Evolutionary conservation across 2,797 vertebrate genomes (phyloP), one percentile per base, ranked within the genome.

Genomic region (Chelon auratus): DNA sequence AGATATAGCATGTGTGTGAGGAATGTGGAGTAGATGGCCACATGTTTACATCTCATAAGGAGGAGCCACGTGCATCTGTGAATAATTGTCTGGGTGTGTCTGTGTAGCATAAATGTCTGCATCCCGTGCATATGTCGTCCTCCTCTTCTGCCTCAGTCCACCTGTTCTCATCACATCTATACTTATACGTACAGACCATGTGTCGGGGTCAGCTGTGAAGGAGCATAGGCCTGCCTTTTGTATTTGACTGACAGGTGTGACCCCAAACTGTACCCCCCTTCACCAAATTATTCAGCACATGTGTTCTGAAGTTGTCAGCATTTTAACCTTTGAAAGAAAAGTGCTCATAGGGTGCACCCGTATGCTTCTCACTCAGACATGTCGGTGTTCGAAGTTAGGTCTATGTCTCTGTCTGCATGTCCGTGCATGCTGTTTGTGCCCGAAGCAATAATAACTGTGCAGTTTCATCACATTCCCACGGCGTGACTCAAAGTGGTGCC

Each of bases 401-500:
- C 18, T 47, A 18, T 12, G 17, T 45, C 33, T 48, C 24, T 45
- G 40, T 14, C 22, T 57, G 2, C 62, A 14, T 59, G 62, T n/a
- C 47, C 12, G 33, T 56, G 48, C 55, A 36, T 74, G 61, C 80
- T 51, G 58, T 58, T 80, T 80, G 56, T 39, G 51, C 22, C 56
- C 57, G 58, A 60, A 70, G 66, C 56, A 60, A 86, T 63, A 85
- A 91, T 91, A 67, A 76, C 60, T 89, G 81, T 93, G 93, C 91
- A 87, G 82, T 75, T 92, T 94, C 92, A 93, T 94, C 93, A 92
- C 93, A 94, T 95, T 95, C 93, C 90, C 60, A 24, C 64, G 79
- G 82, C 65, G 51, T 93, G 91, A 94, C 84, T 90, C 84, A 83
- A 85, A 77, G 85, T 72, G 72, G 69, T 74, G 88, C 83, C 83